Evolutionary conservation across 2,797 vertebrate genomes (phyloP).

Genomic region (Sitta carolinensis): DNA sequence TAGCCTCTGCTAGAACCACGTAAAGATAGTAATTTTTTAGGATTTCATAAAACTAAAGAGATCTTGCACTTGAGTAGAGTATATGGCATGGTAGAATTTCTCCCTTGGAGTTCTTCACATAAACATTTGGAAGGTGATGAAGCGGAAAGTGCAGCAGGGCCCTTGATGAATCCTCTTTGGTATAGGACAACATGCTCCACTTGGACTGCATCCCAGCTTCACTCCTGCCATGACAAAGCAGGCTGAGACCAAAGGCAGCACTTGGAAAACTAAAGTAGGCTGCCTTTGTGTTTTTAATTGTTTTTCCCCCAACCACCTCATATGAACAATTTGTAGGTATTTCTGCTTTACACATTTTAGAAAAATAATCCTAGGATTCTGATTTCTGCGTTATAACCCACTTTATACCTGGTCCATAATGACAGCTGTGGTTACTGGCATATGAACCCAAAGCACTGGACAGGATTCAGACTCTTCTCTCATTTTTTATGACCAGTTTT

Average conservation of each 20-base stretch:
- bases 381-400: neutral
- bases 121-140: neutral
- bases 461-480: neutral
- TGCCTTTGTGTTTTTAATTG: neutral
- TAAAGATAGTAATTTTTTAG: neutral
- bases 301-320: accelerated
- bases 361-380: neutral
- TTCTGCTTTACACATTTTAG: neutral
- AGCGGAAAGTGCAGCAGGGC: neutral
- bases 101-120: neutral
- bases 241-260: neutral
- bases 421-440: neutral
- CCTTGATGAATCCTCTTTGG: neutral
- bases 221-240: neutral
- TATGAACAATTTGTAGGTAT: neutral
- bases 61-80: neutral
- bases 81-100: neutral
- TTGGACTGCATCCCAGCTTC: neutral
- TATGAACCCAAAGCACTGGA: neutral
- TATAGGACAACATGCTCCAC: neutral
- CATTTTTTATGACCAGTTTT: neutral
- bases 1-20: neutral
- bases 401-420: neutral
- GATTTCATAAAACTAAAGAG: neutral
- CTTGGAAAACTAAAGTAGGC: neutral